phyloP scores from a whole-genome alignment of 2,113 vertebrate genomes.

The Rostratula benghalensis region DNA sequence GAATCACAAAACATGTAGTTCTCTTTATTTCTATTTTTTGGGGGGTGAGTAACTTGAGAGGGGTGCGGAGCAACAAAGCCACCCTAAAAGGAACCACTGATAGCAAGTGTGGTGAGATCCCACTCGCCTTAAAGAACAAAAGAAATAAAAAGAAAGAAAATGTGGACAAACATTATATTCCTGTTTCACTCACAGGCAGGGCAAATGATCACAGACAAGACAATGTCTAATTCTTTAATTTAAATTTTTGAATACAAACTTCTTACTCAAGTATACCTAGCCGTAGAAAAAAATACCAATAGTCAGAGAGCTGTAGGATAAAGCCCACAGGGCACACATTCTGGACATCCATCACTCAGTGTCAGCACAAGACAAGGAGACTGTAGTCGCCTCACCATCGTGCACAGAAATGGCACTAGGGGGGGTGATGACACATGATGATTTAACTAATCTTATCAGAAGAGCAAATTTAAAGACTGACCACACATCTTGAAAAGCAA shows the following conservation, averaged over 20 bases:
- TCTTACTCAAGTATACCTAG: not conserved
- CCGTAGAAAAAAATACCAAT: not conserved
- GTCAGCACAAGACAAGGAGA: not conserved
- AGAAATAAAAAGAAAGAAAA: not conserved
- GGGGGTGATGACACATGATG: rapidly evolving
- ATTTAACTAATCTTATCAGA: not conserved
- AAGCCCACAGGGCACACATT: not conserved
- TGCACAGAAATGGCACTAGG: not conserved
- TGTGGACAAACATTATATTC: not conserved
- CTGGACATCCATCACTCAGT: not conserved
- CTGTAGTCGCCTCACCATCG: not conserved
- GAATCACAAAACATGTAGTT: not conserved
- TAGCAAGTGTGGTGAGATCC: not conserved
- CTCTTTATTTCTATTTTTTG: not conserved
- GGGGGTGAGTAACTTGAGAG: not conserved
- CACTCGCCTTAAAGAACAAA: not conserved
- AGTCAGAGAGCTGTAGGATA: not conserved
- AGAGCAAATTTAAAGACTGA: not conserved
- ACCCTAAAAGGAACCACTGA: not conserved
- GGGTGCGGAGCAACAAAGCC: not conserved
- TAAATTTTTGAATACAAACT: not conserved
- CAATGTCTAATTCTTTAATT: not conserved
- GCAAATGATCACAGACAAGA: not conserved
- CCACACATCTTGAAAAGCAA: not conserved
- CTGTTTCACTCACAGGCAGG: rapidly evolving